Percentiles rank a stretch among this genome's conserved stretches.
Conservation (phyloP, 2,888 invertebrate species). For the Tribolium freemani region DNA sequence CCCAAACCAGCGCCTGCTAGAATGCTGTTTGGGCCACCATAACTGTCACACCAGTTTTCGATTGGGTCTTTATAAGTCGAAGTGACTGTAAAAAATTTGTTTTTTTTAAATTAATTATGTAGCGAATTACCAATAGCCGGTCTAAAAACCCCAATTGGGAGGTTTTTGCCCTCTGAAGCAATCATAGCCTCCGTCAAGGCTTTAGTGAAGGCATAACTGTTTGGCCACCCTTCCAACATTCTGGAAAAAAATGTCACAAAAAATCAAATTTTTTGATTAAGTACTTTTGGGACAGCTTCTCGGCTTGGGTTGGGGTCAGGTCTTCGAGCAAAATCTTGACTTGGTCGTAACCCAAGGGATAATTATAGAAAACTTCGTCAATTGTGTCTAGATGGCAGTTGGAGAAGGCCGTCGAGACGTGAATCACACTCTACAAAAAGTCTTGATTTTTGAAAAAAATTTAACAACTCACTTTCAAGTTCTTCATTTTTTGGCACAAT, state of each 20-base stretch:
- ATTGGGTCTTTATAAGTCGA: constrained; percentile 44
- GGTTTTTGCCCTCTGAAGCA: constrained; percentile 65
- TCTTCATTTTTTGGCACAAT: constrained; percentile 78
- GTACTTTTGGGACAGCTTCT: neutral
- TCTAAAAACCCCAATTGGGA: constrained; percentile 84
- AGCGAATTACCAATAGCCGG: constrained; percentile 77
- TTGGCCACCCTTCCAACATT: constrained; percentile 78
- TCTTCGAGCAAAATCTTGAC: neutral
- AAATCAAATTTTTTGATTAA: neutral
- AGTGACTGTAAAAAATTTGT: constrained; percentile 53
- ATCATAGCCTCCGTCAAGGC: constrained; percentile 84
- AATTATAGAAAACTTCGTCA: constrained; percentile 22
- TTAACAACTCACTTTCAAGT: constrained; percentile 74
- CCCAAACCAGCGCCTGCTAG: constrained; percentile 83
- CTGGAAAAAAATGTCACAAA: constrained; percentile 58
- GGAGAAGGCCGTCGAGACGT: constrained; percentile 19
- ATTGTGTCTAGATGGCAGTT: constrained; percentile 17
- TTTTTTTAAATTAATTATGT: neutral
- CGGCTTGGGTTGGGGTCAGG: neutral
- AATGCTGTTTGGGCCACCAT: constrained; percentile 86
- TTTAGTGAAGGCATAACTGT: constrained; percentile 91
- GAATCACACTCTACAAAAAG: neutral
- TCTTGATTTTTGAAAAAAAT: neutral
- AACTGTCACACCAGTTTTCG: constrained; percentile 81
- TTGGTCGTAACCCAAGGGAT: neutral